phyloP scores from a whole-genome alignment of 2,797 vertebrate genomes.

The Pseudochirops cupreus region DNA sequence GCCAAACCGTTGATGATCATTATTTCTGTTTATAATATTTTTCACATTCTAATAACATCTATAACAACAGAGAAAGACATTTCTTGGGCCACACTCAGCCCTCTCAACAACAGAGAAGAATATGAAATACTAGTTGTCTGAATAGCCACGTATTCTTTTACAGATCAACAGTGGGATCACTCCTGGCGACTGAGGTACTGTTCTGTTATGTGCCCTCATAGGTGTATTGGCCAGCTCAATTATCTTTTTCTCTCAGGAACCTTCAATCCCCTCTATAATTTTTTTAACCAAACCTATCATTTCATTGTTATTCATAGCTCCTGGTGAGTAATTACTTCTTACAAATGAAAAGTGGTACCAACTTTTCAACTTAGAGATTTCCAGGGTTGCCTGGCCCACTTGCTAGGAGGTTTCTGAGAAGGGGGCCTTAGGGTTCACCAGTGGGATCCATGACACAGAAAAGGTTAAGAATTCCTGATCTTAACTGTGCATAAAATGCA shows the following conservation, averaged over 20 bases:
- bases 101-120: background rate
- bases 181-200: conserved; percentile 89
- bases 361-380: background rate
- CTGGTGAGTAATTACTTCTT: background rate
- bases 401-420: background rate
- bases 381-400: background rate
- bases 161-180: conserved; percentile 88
- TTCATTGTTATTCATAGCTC: background rate
- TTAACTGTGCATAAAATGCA: background rate
- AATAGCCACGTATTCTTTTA: conserved; percentile 57
- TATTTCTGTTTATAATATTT: background rate
- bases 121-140: background rate
- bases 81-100: background rate
- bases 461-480: background rate
- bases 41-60: background rate
- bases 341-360: background rate
- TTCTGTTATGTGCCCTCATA: background rate
- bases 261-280: background rate
- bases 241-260: background rate
- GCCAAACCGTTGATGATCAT: background rate
- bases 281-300: background rate
- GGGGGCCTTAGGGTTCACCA: background rate
- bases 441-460: background rate
- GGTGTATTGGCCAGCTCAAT: background rate
- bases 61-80: background rate